Evolutionary conservation across 2,888 invertebrate species (phyloP), one percentile per base, ranked within the genome.

Genomic region (Encarsia formosa): DNA sequence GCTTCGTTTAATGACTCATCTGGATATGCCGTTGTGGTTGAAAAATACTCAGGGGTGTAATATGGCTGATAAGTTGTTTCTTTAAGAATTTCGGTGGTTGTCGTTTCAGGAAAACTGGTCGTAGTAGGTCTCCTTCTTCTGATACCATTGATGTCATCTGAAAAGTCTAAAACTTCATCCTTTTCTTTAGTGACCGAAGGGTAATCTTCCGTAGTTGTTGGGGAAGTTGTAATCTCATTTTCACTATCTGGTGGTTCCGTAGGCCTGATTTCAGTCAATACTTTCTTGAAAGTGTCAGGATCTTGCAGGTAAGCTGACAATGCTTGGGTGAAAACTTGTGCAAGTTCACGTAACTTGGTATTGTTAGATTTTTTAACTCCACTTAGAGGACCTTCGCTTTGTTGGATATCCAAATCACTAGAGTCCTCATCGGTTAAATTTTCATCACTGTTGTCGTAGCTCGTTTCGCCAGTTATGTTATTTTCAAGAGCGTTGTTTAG

Each of bases 271-370:
- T 87, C 85, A 6, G 86, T 84, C 18, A 91, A 71, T 18, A 85
- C 85, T 65, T 84, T 85, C 59, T 86, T 83, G 63, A 91, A 91
- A 46, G 84, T 84, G n/a, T 85, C 84, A 1, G 91, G 91, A 70
- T 91, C 86, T 71, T 90, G 86, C 4, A 91, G 76, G 61, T 91
- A 91, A 1, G 87, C 88, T 1, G 88, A 86, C 15, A 91, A 73
- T 0, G 90, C 91, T 65, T 88, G 84, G 0, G 90, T 90, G 63
- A 91, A 91, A 4, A 91, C 87, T 73, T 88, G 86, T 1, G 91
- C 91, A 4, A 91, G 72, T 71, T 90, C 87, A 45, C 90, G 79
- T 0, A 90, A 61, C 47, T 74, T 77, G 1, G 74, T 70, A 81
- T 71, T 85, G 80, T n/a, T 87, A 79, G 57, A 61, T 66, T 75